A percentile compares a stretch with the other conserved stretches of the same genome.
phyloP scores from a whole-genome alignment of 2,113 vertebrate species.

The Hystrix brachyura region DNA sequence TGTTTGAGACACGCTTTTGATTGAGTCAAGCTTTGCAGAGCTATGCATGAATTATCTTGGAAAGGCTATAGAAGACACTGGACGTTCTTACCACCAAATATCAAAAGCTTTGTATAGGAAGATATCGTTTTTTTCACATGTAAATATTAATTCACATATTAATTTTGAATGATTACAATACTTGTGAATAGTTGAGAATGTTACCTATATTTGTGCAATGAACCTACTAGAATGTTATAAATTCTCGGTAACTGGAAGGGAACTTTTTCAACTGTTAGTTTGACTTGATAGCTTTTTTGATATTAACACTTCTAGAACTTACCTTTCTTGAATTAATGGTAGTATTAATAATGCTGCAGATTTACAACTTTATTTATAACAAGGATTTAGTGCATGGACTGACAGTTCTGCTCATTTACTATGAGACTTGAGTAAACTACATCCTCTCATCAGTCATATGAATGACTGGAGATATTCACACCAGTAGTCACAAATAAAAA shows the following conservation, averaged over 20 bases:
- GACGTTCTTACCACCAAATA: neutral
- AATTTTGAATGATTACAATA: slow-evolving; percentile 23
- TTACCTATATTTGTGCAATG: neutral
- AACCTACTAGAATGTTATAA: neutral
- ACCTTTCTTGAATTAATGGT: neutral
- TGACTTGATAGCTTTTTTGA: slow-evolving; percentile 11
- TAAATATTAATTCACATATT: neutral
- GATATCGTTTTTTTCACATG: neutral
- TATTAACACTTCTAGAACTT: neutral
- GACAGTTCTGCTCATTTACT: neutral
- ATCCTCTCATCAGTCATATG: neutral
- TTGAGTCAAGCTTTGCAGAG: neutral
- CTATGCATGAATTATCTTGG: slow-evolving; percentile 8
- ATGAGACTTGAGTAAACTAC: neutral
- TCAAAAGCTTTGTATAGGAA: neutral
- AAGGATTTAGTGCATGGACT: neutral
- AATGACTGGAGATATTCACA: neutral
- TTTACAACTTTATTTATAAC: neutral
- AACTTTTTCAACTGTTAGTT: neutral
- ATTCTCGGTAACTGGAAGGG: neutral
- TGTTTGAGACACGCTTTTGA: neutral
- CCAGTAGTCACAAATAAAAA: neutral
- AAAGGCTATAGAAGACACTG: neutral
- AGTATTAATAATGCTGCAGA: neutral
- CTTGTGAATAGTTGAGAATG: neutral